A percentile compares a stretch with the other conserved stretches of the same genome.
These are phyloP conservation scores for Pteruthius melanotis DNA, from an alignment of 2,113 vertebrate genomes.

Conservation along the genomic window DNA sequence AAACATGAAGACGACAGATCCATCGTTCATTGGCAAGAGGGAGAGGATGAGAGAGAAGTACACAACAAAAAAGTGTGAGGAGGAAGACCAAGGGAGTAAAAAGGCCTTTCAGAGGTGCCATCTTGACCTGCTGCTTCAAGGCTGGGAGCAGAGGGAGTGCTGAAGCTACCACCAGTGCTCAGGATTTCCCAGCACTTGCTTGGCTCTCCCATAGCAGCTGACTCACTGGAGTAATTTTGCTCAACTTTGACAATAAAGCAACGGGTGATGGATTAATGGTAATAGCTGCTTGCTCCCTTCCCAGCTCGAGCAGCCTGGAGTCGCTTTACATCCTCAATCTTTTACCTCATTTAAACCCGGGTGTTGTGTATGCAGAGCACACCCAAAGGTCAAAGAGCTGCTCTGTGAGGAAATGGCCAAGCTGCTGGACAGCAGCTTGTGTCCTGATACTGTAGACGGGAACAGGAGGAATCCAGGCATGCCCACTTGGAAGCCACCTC, in stretches of 20 bases:
- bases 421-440: background rate
- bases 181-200: background rate
- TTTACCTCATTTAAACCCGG: background rate
- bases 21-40: background rate
- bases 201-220: background rate
- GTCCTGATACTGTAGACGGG: background rate
- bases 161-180: background rate
- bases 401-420: background rate
- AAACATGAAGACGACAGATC: conserved; percentile 5
- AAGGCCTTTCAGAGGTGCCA: background rate
- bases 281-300: background rate
- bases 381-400: background rate
- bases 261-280: background rate
- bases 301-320: background rate
- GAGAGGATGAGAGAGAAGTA: background rate
- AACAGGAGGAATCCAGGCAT: background rate
- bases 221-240: background rate
- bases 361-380: background rate
- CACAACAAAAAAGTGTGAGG: background rate
- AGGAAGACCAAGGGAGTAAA: background rate
- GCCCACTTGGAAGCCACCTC: background rate
- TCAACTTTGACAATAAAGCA: background rate
- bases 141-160: background rate
- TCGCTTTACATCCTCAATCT: background rate
- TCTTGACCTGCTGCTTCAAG: background rate